Evolutionary conservation across 2,888 invertebrate species (phyloP).

Genomic region (Chymomyza amoena): DNA sequence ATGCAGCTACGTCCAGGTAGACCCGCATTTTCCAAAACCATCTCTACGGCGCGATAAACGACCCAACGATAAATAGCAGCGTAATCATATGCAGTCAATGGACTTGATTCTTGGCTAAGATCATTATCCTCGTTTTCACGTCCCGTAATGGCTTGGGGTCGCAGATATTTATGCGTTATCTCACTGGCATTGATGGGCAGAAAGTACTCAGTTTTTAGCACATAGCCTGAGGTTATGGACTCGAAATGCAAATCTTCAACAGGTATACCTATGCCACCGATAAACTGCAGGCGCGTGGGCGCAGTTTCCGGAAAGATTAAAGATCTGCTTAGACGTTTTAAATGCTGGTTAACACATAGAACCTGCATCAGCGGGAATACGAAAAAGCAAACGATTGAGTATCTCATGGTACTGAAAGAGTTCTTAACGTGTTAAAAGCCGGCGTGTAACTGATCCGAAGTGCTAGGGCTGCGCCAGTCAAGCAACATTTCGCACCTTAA

Average conservation of each 20-base stretch:
- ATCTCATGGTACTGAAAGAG: constrained; percentile 3
- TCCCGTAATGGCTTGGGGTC: constrained; percentile 65
- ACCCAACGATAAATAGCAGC: no score
- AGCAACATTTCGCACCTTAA: background rate
- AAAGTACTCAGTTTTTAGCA: constrained; percentile 70
- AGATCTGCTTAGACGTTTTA: constrained; percentile 50
- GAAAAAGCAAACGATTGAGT: no score
- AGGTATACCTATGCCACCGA: constrained; percentile 74
- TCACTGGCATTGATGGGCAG: constrained; percentile 66
- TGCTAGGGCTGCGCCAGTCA: background rate
- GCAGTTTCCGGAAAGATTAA: constrained; percentile 53
- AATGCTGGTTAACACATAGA: constrained; percentile 8
- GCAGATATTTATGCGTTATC: constrained; percentile 64
- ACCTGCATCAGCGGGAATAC: background rate
- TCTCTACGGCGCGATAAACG: no score
- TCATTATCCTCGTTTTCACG: constrained; percentile 14
- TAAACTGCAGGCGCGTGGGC: constrained; percentile 67
- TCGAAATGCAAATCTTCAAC: constrained; percentile 64
- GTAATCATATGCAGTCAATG: no score
- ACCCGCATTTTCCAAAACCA: no score
- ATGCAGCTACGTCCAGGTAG: no score
- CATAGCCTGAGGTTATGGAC: constrained; percentile 70
- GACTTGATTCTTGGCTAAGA: no score
- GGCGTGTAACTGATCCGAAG: constrained; percentile 36
- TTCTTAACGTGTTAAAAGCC: constrained; percentile 24